Evolutionary conservation across 2,888 invertebrate genomes (phyloP).

Genomic region (Sarcophaga caerulescens): DNA sequence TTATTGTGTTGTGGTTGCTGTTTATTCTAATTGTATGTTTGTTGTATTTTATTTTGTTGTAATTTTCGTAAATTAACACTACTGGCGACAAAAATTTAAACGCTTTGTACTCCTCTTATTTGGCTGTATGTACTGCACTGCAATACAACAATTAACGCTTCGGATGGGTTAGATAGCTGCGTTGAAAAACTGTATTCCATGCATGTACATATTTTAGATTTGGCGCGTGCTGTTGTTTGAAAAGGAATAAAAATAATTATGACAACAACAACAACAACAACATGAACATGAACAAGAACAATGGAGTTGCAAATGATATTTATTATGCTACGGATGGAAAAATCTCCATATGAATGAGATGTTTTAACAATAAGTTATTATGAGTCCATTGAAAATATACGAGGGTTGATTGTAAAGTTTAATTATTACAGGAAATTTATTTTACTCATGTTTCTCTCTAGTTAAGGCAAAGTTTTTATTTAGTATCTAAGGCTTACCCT

Average conservation of each 20-base stretch:
- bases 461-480: too few species aligned
- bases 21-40: constrained; percentile 36
- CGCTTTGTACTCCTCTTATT: neutral
- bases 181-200: constrained; percentile 6
- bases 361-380: constrained; percentile 54
- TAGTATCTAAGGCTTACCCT: too few species aligned
- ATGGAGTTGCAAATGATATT: neutral
- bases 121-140: neutral
- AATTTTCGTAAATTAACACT: constrained; percentile 60
- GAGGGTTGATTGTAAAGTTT: constrained; percentile 27
- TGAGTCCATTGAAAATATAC: constrained; percentile 30
- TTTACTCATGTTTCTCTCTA: too few species aligned
- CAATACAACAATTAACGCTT: constrained; percentile 5
- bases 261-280: neutral
- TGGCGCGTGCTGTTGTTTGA: constrained; percentile 58
- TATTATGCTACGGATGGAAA: constrained; percentile 50
- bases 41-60: constrained; percentile 29
- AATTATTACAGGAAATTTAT: too few species aligned
- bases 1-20: neutral
- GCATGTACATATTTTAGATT: neutral
- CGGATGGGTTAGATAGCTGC: neutral
- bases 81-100: constrained; percentile 72
- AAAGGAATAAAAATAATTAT: constrained; percentile 14
- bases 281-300: neutral
- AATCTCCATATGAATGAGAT: constrained; percentile 64